Conservation (phyloP, 2,888 invertebrate genomes). For the Hesperia comma region DNA sequence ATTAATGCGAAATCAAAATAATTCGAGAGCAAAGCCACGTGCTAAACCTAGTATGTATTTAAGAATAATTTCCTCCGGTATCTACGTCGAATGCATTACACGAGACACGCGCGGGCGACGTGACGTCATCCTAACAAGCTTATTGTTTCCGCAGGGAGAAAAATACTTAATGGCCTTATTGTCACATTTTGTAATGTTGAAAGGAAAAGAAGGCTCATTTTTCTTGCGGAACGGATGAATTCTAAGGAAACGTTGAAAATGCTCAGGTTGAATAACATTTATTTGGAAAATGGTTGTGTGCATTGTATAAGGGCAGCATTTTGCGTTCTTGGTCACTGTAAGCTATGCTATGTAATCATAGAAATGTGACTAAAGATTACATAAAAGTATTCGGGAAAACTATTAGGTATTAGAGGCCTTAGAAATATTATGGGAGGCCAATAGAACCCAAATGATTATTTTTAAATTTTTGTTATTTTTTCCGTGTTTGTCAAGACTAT, state of each 20-base stretch:
- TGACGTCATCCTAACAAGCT: conserved; percentile 53
- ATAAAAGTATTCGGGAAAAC: no score
- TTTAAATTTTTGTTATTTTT: no score
- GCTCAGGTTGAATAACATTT: background rate
- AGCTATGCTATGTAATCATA: no score
- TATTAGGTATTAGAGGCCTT: no score
- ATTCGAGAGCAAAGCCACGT: no score
- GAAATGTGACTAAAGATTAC: no score
- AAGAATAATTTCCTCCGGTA: background rate
- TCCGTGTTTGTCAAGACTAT: no score
- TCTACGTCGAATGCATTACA: conserved; percentile 10
- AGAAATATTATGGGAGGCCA: no score
- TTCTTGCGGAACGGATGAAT: background rate
- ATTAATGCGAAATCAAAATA: no score
- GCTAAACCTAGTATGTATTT: background rate
- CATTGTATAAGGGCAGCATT: no score
- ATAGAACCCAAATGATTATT: no score
- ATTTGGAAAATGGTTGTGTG: background rate
- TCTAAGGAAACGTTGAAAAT: background rate
- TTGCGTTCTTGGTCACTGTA: no score
- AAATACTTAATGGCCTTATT: conserved; percentile 48
- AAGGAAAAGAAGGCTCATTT: background rate
- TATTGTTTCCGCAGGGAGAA: conserved; percentile 50
- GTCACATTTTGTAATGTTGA: conserved; percentile 23
- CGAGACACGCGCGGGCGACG: conserved; percentile 33